A percentile compares a stretch with the other conserved stretches of the same genome.
Evolutionary conservation across 2,888 invertebrate genomes (phyloP).

Genomic region (Junonia oenone): DNA sequence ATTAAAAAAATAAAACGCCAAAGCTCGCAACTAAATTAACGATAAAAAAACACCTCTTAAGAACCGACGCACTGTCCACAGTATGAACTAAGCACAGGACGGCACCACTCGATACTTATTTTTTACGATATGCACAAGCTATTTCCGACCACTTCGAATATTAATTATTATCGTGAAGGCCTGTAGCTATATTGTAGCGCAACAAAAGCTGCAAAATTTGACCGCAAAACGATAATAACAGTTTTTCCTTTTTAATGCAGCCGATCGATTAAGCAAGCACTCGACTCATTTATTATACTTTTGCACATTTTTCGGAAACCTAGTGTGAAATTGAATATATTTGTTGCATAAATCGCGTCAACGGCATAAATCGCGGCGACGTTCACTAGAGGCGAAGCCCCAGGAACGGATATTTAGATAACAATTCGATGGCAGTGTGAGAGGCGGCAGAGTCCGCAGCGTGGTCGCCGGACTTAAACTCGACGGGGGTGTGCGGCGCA

Average conservation of each 20-base stretch:
- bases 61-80: conserved; percentile 66
- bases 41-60: conserved; percentile 60
- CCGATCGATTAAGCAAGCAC: conserved; percentile 67
- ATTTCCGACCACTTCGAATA: conserved; percentile 40
- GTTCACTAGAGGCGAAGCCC: conserved; percentile 55
- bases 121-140: conserved; percentile 42
- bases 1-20: conserved; percentile 49
- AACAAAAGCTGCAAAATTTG: conserved; percentile 62
- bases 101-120: conserved; percentile 53
- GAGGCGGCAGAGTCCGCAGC: conserved; percentile 68
- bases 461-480: conserved; percentile 66
- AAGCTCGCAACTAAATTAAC: conserved; percentile 67
- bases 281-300: conserved; percentile 55
- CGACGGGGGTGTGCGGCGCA: conserved; percentile 64
- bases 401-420: conserved; percentile 64
- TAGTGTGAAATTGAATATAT: conserved; percentile 39
- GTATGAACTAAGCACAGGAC: conserved; percentile 72
- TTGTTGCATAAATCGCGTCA: conserved; percentile 33
- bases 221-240: conserved; percentile 65
- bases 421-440: conserved; percentile 71
- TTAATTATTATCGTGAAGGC: conserved; percentile 44
- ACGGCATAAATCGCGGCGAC: conserved; percentile 49
- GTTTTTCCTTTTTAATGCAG: conserved; percentile 70
- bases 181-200: conserved; percentile 46
- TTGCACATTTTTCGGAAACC: conserved; percentile 45